A percentile compares a stretch with the other conserved stretches of the same genome.
Evolutionary conservation across 1,140 invertebrate species (phyloP).

Genomic region (Ganaspis sp.): DNA sequence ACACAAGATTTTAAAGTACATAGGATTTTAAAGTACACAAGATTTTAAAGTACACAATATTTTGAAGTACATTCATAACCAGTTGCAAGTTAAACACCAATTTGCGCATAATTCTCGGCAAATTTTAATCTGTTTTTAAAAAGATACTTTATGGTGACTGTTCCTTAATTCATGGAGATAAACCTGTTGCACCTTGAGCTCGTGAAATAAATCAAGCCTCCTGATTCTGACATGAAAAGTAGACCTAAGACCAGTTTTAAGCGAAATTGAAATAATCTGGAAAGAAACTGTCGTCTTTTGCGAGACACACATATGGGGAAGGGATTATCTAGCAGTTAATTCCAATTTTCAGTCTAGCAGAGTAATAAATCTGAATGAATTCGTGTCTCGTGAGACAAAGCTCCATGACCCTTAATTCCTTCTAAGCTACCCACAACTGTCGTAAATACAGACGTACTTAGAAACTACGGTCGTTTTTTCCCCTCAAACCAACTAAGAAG

Average conservation of each 20-base stretch:
- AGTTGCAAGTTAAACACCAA: too few species aligned
- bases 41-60: too few species aligned
- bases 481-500: not conserved
- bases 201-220: not conserved
- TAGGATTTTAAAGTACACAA: too few species aligned
- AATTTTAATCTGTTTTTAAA: too few species aligned
- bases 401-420: slow-evolving; percentile 14
- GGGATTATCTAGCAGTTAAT: slow-evolving; percentile 11
- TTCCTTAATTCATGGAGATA: not conserved
- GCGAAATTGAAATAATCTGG: not conserved
- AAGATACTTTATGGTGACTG: too few species aligned
- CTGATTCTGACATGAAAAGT: not conserved
- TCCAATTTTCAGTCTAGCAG: slow-evolving; percentile 14
- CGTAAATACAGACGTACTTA: slow-evolving; percentile 20
- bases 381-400: not conserved
- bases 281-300: not conserved
- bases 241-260: not conserved
- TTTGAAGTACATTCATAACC: too few species aligned
- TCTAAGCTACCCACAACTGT: slow-evolving; percentile 25
- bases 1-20: too few species aligned
- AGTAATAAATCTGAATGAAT: slow-evolving; percentile 20
- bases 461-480: not conserved
- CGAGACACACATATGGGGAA: not conserved
- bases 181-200: not conserved
- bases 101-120: too few species aligned